Evolutionary conservation across 1,140 invertebrate species (phyloP).

Genomic region (Argopecten irradians): DNA sequence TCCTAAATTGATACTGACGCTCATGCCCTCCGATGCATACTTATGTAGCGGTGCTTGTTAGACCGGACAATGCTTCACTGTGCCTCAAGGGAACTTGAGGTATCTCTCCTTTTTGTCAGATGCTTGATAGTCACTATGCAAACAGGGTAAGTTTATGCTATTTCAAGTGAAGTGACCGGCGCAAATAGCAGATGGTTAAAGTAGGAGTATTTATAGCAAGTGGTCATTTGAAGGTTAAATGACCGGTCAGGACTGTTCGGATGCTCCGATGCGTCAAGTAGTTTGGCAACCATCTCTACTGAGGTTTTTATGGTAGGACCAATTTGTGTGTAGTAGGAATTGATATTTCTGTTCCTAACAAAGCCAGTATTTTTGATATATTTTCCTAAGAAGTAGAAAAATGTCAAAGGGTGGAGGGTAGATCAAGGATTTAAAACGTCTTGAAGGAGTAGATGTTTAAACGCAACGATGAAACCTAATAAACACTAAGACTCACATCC

Average conservation of each 20-base stretch:
- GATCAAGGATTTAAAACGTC: too few species aligned
- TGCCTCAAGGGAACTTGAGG: conserved; percentile 3
- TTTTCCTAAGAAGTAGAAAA: too few species aligned
- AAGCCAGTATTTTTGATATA: too few species aligned
- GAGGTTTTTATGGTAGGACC: too few species aligned
- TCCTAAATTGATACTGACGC: background rate
- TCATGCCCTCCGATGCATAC: background rate
- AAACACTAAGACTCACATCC: too few species aligned
- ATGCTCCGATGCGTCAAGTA: too few species aligned
- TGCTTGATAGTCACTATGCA: background rate
- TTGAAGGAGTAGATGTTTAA: too few species aligned
- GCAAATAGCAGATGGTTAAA: background rate
- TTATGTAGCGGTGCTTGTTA: background rate
- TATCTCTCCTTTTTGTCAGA: background rate
- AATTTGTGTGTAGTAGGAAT: too few species aligned
- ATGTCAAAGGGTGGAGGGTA: too few species aligned
- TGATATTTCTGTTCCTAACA: too few species aligned
- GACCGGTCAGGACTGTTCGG: background rate
- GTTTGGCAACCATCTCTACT: too few species aligned
- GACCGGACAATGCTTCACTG: background rate
- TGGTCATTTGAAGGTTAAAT: background rate
- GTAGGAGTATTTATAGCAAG: background rate
- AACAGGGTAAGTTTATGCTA: background rate
- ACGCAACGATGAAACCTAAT: too few species aligned
- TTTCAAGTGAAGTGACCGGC: background rate